Conservation (phyloP, 2,797 vertebrate species). For the Anabas testudineus region DNA sequence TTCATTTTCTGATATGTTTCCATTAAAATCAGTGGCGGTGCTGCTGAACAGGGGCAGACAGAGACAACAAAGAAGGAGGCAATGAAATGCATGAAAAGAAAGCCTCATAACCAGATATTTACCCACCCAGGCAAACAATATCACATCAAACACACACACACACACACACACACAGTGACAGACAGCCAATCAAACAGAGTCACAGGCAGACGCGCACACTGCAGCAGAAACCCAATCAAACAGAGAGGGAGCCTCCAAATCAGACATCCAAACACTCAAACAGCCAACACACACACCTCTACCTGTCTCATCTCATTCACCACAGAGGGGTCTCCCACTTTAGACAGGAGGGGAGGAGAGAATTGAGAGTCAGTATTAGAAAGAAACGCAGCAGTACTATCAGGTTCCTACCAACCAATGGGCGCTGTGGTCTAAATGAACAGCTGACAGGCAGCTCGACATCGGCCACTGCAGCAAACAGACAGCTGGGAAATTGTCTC, state of each 20-base stretch:
- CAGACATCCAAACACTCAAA: slow-evolving; percentile 21
- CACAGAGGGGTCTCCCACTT: slow-evolving; percentile 39
- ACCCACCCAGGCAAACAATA: background rate
- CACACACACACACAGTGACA: slow-evolving; percentile 13
- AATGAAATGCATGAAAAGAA: slow-evolving; percentile 1
- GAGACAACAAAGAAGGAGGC: slow-evolving; percentile 1
- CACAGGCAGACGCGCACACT: slow-evolving; percentile 12
- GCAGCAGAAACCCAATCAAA: slow-evolving; percentile 24
- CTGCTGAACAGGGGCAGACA: background rate
- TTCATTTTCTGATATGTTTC: too few relatives aligned
- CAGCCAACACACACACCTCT: slow-evolving; percentile 15
- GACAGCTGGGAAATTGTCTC: slow-evolving; percentile 72
- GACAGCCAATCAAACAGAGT: slow-evolving; percentile 34
- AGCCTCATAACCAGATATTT: slow-evolving; percentile 14
- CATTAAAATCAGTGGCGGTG: background rate
- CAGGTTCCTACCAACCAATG: background rate
- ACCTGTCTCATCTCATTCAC: slow-evolving; percentile 46
- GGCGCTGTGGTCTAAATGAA: slow-evolving; percentile 36
- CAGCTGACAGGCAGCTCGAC: slow-evolving; percentile 55
- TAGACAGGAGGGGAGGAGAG: slow-evolving; percentile 26
- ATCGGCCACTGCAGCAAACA: slow-evolving; percentile 43
- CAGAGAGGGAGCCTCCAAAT: slow-evolving; percentile 24
- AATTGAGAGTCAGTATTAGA: slow-evolving; percentile 48
- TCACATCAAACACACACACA: slow-evolving; percentile 6
- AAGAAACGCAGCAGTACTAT: slow-evolving; percentile 15